Conservation (phyloP, 2,888 invertebrate genomes). For the Himalopsyche anomala region DNA sequence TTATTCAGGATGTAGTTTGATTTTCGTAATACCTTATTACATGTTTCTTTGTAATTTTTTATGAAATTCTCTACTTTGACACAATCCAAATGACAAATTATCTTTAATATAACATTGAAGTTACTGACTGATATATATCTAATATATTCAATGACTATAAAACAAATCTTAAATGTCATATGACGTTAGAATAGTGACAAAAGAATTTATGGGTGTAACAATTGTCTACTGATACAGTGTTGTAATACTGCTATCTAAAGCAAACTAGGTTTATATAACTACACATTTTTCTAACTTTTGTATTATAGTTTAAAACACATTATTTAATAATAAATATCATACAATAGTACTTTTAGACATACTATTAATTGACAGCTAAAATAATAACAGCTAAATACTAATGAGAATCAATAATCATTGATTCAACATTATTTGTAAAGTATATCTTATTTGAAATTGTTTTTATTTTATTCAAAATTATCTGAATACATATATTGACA, state of each 20-base stretch:
- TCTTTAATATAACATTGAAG: neutral
- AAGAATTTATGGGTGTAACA: slow-evolving; percentile 26
- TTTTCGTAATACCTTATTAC: slow-evolving; percentile 1
- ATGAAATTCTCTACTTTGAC: neutral
- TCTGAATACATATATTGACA: neutral
- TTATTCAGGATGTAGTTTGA: slow-evolving; percentile 1
- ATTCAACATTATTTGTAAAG: no score
- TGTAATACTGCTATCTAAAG: neutral
- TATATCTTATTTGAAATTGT: no score
- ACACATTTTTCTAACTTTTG: no score
- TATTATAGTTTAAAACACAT: no score
- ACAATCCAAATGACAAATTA: no score
- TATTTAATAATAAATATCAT: no score
- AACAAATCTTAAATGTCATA: neutral
- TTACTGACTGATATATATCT: neutral
- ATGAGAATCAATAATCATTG: no score
- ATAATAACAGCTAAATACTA: no score
- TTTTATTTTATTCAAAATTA: no score
- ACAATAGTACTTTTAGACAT: no score
- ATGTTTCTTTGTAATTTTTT: neutral
- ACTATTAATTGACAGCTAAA: no score
- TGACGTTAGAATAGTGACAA: slow-evolving; percentile 16
- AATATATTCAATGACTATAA: neutral
- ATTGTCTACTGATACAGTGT: neutral
- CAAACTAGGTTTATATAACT: no score